Base-by-base conservation (phyloP, 2,888 invertebrate species). In the Lucinisca nassula region DNA sequence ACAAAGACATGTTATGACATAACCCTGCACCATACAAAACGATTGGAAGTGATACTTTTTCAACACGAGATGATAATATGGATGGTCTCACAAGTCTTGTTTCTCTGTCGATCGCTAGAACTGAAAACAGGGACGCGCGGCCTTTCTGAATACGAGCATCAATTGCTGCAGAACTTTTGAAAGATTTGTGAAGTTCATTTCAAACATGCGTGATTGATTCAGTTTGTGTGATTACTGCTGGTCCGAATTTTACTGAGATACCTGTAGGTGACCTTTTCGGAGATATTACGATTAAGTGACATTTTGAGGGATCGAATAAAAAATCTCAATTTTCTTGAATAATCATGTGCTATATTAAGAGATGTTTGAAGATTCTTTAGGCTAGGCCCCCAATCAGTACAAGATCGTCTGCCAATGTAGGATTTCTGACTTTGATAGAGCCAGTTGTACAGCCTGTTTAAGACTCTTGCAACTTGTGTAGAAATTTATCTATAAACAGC, bases 331-430 rank as follows among this genome's bases (percentile, higher is more conserved):
- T 17, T 78, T 17, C 24, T 35, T 24, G 78, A 55, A 38, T 78
- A 78, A 37, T 35, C 30, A 40, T 58, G 24, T 17, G 27, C 30
- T 35, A 61, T 61, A 24, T 12, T 24, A 2, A 78, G 24, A 27
- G 55, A 21, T 21, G 35, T 35, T 61, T 78, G 38, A 4, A 78
- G 32, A 1, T 35, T 6, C 30, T 38, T 78, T 24, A 45, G 4
- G 27, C 61, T 61, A 38, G 38, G 67, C 1, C 35, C 1, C 35
- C 12, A 8, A 78, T 30, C 17, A 77, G 37, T 14, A 37, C 55
- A 17, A 80, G 70, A 32, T 80, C 80, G 30, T 80, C 74, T 17
- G 80, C 80, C 10, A 55, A 73, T 10, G 80, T 80, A 24, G 80
- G 80, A 30, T 80, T 73, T 0, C 80, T 73, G 24, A 24, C 14